Percentiles rank a stretch among this genome's conserved stretches.
Evolutionary conservation across 2,888 invertebrate genomes (phyloP).

Genomic region (Oligia fasciuncula): DNA sequence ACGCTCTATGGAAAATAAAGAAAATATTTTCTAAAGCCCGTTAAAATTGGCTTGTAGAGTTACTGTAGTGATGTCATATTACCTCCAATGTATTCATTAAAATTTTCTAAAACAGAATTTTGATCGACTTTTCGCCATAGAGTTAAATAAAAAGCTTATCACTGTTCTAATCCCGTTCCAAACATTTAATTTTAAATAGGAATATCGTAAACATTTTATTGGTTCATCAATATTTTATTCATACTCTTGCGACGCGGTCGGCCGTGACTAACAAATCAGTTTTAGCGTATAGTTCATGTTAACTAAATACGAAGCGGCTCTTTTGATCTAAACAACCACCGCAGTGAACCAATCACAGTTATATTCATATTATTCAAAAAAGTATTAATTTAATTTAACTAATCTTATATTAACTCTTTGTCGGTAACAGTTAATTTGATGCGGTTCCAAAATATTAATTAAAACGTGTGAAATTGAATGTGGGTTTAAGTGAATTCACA

Average conservation of each 20-base stretch:
- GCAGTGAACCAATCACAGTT: constrained; percentile 59
- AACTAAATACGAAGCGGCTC: constrained; percentile 67
- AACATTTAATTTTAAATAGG: constrained; percentile 58
- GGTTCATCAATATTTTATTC: constrained; percentile 68
- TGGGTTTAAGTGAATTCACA: constrained; percentile 58
- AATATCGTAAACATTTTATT: constrained; percentile 67
- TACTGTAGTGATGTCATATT: background rate
- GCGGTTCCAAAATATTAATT: constrained; percentile 58
- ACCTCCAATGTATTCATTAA: constrained; percentile 35
- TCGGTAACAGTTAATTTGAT: constrained; percentile 56
- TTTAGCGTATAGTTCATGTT: constrained; percentile 69
- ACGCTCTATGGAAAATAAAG: background rate
- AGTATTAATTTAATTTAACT: constrained; percentile 63
- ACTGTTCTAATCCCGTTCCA: constrained; percentile 57
- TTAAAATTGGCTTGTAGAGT: background rate
- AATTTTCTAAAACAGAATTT: constrained; percentile 27
- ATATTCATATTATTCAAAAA: constrained; percentile 61
- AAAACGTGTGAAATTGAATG: constrained; percentile 56
- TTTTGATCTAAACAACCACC: constrained; percentile 66
- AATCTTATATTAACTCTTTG: constrained; percentile 63
- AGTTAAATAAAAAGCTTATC: constrained; percentile 55
- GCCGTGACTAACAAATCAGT: constrained; percentile 71
- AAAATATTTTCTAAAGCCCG: background rate
- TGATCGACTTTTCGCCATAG: constrained; percentile 34
- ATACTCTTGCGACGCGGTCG: constrained; percentile 53